Evolutionary conservation across 2,113 vertebrate genomes (phyloP).

Genomic region (Aspidoscelis tigris): DNA sequence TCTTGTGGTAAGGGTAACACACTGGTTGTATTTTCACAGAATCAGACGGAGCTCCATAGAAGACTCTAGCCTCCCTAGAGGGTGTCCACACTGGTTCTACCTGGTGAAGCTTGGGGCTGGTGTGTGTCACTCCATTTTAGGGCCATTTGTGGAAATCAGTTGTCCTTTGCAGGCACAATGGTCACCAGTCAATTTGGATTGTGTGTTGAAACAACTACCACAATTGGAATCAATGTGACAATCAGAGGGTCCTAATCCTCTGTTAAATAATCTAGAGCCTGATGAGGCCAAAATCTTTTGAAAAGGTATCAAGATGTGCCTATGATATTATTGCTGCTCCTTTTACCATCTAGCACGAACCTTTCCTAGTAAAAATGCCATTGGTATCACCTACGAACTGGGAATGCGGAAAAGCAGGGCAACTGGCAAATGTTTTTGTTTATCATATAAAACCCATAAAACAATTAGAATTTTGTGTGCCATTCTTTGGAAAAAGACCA

Average conservation of each 20-base stretch:
- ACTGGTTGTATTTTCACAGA: not conserved
- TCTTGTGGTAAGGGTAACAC: not conserved
- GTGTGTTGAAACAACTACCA: too few relatives aligned
- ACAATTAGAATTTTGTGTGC: slow-evolving; percentile 39
- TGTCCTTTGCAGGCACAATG: too few relatives aligned
- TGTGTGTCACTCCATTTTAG: too few relatives aligned
- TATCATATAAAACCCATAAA: slow-evolving; percentile 31
- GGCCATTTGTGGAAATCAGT: too few relatives aligned
- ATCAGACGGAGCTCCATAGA: not conserved
- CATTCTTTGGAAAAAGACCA: slow-evolving; percentile 31
- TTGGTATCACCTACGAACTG: slow-evolving; percentile 25
- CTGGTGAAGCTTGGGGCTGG: too few relatives aligned
- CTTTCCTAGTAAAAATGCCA: slow-evolving; percentile 18
- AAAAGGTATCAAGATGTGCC: not conserved
- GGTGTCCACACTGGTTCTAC: too few relatives aligned
- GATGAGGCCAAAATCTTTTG: slow-evolving; percentile 11
- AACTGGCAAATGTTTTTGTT: slow-evolving; percentile 45
- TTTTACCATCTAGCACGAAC: not conserved
- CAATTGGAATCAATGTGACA: too few relatives aligned
- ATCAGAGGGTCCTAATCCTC: not conserved
- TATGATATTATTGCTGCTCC: not conserved
- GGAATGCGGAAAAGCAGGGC: slow-evolving; percentile 36
- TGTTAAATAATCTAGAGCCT: slow-evolving; percentile 11
- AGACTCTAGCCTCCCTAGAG: not conserved
- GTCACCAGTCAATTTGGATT: too few relatives aligned